phyloP scores from a whole-genome alignment of 2,888 invertebrate genomes.

The Philhelius pedissequus region DNA sequence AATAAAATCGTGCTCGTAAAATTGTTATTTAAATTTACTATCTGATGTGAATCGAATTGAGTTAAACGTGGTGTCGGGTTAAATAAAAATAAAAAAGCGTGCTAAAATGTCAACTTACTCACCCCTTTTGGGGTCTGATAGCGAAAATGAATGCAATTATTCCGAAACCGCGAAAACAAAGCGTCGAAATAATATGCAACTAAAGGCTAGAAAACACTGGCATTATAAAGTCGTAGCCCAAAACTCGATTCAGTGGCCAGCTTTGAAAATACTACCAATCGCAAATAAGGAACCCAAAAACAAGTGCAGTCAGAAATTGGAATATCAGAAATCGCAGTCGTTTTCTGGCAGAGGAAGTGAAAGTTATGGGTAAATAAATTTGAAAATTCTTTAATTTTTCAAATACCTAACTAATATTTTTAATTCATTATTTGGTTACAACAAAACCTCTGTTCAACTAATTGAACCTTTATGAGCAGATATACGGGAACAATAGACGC shows the following conservation, averaged over 20 bases:
- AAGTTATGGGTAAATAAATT: slow-evolving; percentile 24
- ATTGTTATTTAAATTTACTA: slow-evolving; percentile 8
- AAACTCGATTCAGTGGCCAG: slow-evolving; percentile 36
- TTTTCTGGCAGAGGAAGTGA: slow-evolving; percentile 13
- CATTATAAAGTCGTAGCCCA: slow-evolving; percentile 24
- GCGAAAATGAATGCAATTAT: neutral
- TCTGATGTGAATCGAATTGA: slow-evolving; percentile 15
- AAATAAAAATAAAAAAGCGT: neutral
- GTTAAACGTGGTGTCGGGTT: neutral
- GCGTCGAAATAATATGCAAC: slow-evolving; percentile 30
- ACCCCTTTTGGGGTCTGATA: slow-evolving; percentile 53
- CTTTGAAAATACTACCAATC: slow-evolving; percentile 4
- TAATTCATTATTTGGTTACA: no score
- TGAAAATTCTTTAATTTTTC: no score
- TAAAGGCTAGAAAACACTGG: slow-evolving; percentile 43
- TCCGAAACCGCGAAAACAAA: slow-evolving; percentile 20
- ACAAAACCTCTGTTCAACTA: no score
- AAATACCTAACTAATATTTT: no score
- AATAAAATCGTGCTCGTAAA: slow-evolving; percentile 20
- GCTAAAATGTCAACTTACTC: slow-evolving; percentile 54
- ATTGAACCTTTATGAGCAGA: no score
- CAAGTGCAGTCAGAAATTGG: neutral
- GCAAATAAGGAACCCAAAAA: neutral
- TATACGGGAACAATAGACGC: no score
- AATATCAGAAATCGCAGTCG: slow-evolving; percentile 16